Evolutionary conservation across 53 echinoderm and acorn worm genomes (phyloP), one percentile per base, ranked within the genome.

Genomic region (Holothuria scabra): DNA sequence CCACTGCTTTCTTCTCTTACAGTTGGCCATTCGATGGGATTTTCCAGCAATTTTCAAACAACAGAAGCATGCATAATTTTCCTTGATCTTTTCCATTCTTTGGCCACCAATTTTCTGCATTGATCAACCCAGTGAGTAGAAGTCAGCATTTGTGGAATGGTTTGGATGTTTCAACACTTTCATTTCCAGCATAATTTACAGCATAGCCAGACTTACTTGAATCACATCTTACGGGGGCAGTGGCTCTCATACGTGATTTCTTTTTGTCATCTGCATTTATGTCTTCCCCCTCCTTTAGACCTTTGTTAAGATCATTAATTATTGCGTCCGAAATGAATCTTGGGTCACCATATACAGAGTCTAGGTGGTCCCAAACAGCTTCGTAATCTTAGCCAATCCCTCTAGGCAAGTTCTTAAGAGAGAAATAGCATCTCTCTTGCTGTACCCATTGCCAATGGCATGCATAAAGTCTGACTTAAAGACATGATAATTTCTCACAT

Each of bases 11-110:
- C 81, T 87, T 37, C 84, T 83, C 16, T 74, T 87, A 48, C 89
- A 94, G n/a, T 82, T 87, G 4, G 61, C 61, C 60, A 91, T 81
- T 4, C 80, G 46, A 34, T 94, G 94, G 21, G 75, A 57, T 41
- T 37, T 68, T 2, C 93, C 91, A 2, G 86, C 94, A 56, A 70
- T 86, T 69, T 94, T 94, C 31, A 94, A 56, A 66, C 94, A 94
- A 35, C 87, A 84, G 79, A 76, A 94, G 32, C 91, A 94, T 10
- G 89, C 94, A 56, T 85, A 58, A 31, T 84, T 89, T 0, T 91
- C 85, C 46, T 85, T 94, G 65, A 91, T 68, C 0, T 65, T 26
- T 28, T 87, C 68, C 66, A 91, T 65, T 12, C 94, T 60, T 23
- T 91, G 7, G 74, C 32, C 38, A 48, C 28, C 0, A 91, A 62